phyloP scores from a whole-genome alignment of 2,888 invertebrate genomes.

The Laothoe populi region DNA sequence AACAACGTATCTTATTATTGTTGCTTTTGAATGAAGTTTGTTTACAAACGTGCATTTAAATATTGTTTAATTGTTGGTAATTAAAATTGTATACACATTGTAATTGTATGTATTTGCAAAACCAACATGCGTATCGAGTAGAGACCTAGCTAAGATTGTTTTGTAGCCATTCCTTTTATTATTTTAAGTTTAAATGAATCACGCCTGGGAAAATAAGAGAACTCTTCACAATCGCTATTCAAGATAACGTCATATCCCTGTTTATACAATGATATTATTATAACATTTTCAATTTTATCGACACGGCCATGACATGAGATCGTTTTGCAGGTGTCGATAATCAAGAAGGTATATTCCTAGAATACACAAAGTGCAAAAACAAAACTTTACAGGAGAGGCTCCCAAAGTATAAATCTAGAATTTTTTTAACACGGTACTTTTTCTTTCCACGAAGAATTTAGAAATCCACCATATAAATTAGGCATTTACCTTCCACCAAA shows the following conservation, averaged over 20 bases:
- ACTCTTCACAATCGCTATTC: background rate
- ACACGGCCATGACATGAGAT: background rate
- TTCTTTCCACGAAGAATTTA: too few species aligned
- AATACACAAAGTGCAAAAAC: too few species aligned
- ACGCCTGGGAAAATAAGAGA: background rate
- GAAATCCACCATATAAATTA: too few species aligned
- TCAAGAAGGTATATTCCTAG: too few species aligned
- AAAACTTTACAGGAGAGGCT: too few species aligned
- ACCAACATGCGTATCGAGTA: background rate
- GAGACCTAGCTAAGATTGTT: too few species aligned
- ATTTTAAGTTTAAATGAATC: background rate
- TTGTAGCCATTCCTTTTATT: too few species aligned
- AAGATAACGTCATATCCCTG: background rate
- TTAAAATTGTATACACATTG: background rate
- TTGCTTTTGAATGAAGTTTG: conserved; percentile 36
- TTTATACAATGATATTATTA: background rate
- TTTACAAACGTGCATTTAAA: conserved; percentile 6
- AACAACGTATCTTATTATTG: conserved; percentile 41
- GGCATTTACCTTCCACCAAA: too few species aligned
- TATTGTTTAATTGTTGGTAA: background rate
- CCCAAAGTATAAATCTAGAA: too few species aligned
- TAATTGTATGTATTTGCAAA: background rate
- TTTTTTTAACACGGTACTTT: too few species aligned
- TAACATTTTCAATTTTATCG: background rate
- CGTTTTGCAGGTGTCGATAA: too few species aligned